Conservation (phyloP, 2,888 invertebrate species). For the Xanthorhoe spadicearia region DNA sequence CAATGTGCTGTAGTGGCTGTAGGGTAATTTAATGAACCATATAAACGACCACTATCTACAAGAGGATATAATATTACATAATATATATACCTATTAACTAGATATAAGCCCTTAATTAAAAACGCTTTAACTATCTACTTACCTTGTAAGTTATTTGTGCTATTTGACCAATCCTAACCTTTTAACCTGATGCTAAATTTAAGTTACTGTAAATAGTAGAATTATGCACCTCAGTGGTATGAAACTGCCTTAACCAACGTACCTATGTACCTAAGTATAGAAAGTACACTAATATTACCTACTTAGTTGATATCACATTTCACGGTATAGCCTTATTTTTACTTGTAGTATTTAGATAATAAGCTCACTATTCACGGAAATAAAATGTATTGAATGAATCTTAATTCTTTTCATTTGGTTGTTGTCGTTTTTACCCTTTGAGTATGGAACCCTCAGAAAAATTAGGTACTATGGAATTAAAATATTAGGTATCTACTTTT, state of each 20-base stretch:
- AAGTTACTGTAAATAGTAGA: conserved; percentile 67
- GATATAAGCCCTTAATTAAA: conserved; percentile 39
- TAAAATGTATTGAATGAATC: conserved; percentile 40
- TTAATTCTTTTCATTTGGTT: neutral
- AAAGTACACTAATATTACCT: conserved; percentile 10
- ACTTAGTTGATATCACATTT: conserved; percentile 59
- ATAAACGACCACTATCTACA: neutral
- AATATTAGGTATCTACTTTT: no score
- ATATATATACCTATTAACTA: neutral
- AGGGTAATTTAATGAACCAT: no score
- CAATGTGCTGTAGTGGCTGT: no score
- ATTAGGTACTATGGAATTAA: no score
- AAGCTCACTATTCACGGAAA: conserved; percentile 63
- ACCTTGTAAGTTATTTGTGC: conserved; percentile 55
- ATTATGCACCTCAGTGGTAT: conserved; percentile 72
- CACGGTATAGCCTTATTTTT: conserved; percentile 83
- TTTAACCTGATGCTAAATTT: conserved; percentile 51
- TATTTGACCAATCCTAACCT: conserved; percentile 75
- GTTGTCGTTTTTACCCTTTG: no score
- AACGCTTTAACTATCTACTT: conserved; percentile 67
- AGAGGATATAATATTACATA: neutral
- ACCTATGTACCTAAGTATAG: conserved; percentile 35
- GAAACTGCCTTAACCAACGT: conserved; percentile 77
- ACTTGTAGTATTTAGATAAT: conserved; percentile 59
- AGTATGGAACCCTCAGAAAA: no score